Evolutionary conservation across 2,113 vertebrate species (phyloP), one percentile per base, ranked within the genome.

Genomic region (Marcusenius ussheri): DNA sequence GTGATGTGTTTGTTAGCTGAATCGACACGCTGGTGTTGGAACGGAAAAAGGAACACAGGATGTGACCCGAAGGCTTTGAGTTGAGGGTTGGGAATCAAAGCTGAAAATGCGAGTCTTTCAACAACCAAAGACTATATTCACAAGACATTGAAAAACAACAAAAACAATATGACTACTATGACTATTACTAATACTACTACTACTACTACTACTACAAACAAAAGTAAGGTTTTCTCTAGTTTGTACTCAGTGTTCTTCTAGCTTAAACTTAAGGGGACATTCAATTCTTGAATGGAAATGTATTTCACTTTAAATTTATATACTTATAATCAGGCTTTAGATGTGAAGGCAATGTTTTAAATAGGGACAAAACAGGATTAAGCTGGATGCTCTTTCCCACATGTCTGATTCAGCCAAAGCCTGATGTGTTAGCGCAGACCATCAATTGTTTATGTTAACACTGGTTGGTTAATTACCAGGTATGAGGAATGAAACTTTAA

Each of bases 401-500:
- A 15, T 6, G 49, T 56, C 50, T 46, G 51, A n/a, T 27, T 17
- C 80, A 89, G 24, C 80, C 35, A 83, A 83, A 27, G 42, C 24
- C 39, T 24, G 35, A 35, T 31, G 49, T 50, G 53, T 88, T n/a
- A 88, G 56, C 5, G 9, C 31, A 88, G 8, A 46, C n/a, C 17
- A 10, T 80, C 50, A 50, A 21, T 89, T 84, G n/a, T 85, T 39
- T 62, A 86, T 93, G 93, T 95, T 93, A 93, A 91, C 93, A 92
- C 92, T 93, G 74, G 90, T 91, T 91, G 90, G 90, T 91, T 85
- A 94, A 95, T 93, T 92, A 77, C 92, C 93, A 91, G 91, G 95
- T 93, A 94, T 91, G 74, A 92, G 90, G 83, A 92, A 95, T 96
- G 95, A 92, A 58, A 92, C 56, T 94, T 91, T 77, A 89, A 95